Conservation (phyloP, 92 coral and sea anemone genomes). For the Epizoanthus illoricatus region DNA sequence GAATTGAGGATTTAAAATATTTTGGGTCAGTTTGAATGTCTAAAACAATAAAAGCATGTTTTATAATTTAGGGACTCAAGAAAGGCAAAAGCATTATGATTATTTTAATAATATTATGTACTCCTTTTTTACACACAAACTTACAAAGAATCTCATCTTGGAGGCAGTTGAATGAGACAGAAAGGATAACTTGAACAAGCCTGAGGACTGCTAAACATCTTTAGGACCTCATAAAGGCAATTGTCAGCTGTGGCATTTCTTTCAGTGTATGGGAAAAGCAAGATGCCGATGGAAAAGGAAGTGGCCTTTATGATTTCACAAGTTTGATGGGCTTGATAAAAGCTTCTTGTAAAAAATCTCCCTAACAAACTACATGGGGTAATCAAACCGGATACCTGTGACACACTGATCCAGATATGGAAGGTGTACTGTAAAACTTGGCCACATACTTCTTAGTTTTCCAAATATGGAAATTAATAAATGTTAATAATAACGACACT, state of each 20-base stretch:
- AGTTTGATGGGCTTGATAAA: slow-evolving; percentile 18
- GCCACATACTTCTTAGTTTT: background rate
- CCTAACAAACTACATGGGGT: slow-evolving; percentile 36
- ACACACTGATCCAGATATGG: slow-evolving; percentile 41
- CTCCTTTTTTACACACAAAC: slow-evolving; percentile 40
- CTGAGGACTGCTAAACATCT: slow-evolving; percentile 38
- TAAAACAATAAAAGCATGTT: no score
- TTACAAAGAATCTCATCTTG: slow-evolving; percentile 57
- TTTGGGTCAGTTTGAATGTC: no score
- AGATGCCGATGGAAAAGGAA: slow-evolving; percentile 62
- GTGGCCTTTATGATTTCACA: slow-evolving; percentile 61
- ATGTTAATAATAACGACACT: background rate
- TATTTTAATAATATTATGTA: no score
- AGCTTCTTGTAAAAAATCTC: background rate
- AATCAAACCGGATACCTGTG: slow-evolving; percentile 37
- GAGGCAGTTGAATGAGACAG: slow-evolving; percentile 46
- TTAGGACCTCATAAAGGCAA: slow-evolving; percentile 21
- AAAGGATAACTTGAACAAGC: slow-evolving; percentile 44
- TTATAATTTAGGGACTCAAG: no score
- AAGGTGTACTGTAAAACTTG: slow-evolving; percentile 15
- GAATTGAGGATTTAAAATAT: no score
- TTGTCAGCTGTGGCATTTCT: slow-evolving; percentile 47
- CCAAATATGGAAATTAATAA: background rate
- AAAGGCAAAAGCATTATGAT: no score
- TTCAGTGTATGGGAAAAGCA: slow-evolving; percentile 60